Evolutionary conservation across 2,113 vertebrate genomes (phyloP).

Genomic region (Pedetes capensis): DNA sequence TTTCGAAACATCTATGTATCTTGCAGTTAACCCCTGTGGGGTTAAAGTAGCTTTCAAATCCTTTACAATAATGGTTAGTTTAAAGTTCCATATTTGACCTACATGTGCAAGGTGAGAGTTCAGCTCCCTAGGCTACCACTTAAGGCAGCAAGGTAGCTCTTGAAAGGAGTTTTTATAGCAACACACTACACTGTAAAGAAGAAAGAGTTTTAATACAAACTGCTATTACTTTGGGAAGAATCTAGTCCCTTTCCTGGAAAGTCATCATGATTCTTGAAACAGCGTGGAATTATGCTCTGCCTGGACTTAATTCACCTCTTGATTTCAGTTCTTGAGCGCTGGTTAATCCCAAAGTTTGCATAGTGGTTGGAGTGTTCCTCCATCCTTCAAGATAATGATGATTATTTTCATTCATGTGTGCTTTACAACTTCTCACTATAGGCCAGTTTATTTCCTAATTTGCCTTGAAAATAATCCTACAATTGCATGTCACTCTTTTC

Average conservation of each 20-base stretch:
- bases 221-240: background rate
- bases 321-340: background rate
- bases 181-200: background rate
- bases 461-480: background rate
- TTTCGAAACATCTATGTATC: background rate
- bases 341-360: background rate
- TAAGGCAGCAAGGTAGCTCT: background rate
- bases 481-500: background rate
- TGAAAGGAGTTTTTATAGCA: constrained; percentile 35
- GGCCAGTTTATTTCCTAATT: background rate
- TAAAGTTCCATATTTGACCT: constrained; percentile 52
- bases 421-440: background rate
- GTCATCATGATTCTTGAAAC: background rate
- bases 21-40: background rate
- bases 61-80: background rate
- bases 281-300: background rate
- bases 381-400: background rate
- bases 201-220: background rate
- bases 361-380: background rate
- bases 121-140: background rate
- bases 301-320: background rate
- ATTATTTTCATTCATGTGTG: background rate
- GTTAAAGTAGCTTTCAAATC: constrained; percentile 26
- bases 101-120: background rate
- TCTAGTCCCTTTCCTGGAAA: background rate